Conservation (phyloP, 1,140 invertebrate species). For the Trichoplusia ni region DNA sequence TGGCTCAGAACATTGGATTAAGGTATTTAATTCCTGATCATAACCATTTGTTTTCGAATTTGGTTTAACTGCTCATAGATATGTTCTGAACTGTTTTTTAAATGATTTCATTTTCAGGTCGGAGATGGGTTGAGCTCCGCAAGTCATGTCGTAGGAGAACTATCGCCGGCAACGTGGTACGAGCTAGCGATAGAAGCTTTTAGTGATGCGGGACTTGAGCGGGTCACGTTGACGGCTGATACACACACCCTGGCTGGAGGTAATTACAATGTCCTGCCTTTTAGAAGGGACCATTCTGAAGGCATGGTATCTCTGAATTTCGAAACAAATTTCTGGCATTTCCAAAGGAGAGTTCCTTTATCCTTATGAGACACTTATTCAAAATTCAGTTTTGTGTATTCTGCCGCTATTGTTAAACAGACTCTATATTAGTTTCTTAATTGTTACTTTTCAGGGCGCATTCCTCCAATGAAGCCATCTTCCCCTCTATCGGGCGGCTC, state of each 20-base stretch:
- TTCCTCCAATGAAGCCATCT: slow-evolving; percentile 64
- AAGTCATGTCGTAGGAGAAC: slow-evolving; percentile 85
- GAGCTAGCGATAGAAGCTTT: slow-evolving; percentile 86
- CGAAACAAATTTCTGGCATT: too few species aligned
- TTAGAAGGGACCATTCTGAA: not conserved
- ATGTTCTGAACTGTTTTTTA: too few species aligned
- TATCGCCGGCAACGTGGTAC: slow-evolving; percentile 88
- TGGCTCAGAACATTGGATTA: slow-evolving; percentile 74
- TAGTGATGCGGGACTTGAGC: slow-evolving; percentile 87
- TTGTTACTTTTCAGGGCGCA: slow-evolving; percentile 53
- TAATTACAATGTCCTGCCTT: slow-evolving; percentile 30
- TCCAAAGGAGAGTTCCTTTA: too few species aligned
- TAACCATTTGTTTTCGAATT: too few species aligned
- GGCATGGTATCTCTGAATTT: not conserved
- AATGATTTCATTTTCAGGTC: slow-evolving; percentile 49
- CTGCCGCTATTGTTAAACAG: too few species aligned
- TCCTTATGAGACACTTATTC: too few species aligned
- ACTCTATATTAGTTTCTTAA: not conserved
- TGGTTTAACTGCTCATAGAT: too few species aligned
- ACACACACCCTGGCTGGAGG: slow-evolving; percentile 76
- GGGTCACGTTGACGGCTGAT: slow-evolving; percentile 68
- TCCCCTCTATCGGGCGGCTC: slow-evolving; percentile 59
- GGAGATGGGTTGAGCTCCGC: slow-evolving; percentile 81
- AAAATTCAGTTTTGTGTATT: too few species aligned
- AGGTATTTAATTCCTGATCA: too few species aligned